A percentile compares a stretch with the other conserved stretches of the same genome.
Conservation (phyloP, 2,888 invertebrate genomes). For the Thysanoteuthis rhombus region DNA sequence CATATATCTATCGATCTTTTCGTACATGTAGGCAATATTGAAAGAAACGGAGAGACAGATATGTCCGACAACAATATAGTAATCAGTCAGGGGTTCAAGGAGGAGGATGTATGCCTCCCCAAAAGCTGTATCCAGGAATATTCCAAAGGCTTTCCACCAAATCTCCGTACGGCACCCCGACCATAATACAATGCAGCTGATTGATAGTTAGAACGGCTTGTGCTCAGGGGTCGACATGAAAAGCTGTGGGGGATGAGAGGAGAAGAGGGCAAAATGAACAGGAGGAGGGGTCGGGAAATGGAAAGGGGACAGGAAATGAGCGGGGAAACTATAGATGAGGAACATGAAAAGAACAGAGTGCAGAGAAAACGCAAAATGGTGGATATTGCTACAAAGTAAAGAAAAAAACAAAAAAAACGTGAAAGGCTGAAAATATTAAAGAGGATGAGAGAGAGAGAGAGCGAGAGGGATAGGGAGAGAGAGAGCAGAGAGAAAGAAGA, state of each 20-base stretch:
- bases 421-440: no score
- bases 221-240: background rate
- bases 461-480: no score
- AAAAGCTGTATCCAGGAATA: background rate
- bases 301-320: background rate
- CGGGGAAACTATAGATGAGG: background rate
- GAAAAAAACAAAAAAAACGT: no score
- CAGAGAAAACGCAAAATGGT: background rate
- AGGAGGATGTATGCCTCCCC: background rate
- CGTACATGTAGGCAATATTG: background rate
- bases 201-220: background rate
- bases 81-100: background rate
- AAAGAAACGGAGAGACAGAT: background rate
- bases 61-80: background rate
- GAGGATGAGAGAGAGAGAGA: no score
- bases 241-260: background rate
- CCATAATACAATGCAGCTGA: background rate
- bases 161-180: background rate
- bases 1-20: background rate
- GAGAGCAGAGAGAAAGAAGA: no score
- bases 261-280: background rate
- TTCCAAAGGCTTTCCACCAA: background rate
- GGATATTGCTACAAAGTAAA: no score
- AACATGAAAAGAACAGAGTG: background rate
- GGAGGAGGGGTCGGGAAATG: background rate